phyloP scores from a whole-genome alignment of 2,113 vertebrate genomes.

The Cisticola juncidis region DNA sequence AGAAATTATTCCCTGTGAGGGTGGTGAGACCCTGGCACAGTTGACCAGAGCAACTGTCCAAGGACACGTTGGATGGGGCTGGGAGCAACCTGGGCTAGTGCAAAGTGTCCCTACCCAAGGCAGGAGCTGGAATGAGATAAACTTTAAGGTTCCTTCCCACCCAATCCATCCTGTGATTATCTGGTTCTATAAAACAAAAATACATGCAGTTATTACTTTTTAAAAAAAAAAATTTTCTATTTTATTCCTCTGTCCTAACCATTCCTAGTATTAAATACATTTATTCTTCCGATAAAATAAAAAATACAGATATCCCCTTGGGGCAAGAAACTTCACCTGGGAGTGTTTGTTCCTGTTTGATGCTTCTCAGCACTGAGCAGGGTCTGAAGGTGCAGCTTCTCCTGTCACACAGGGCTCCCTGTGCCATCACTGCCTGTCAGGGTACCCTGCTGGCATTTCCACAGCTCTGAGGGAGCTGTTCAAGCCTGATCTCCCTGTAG shows the following conservation, averaged over 20 bases:
- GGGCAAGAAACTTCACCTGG: not conserved
- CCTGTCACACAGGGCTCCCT: accelerated
- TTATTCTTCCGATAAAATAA: not conserved
- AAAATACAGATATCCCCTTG: not conserved
- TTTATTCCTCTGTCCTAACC: not conserved
- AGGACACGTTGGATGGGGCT: accelerated
- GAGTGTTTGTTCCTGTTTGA: not conserved
- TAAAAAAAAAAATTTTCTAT: not conserved
- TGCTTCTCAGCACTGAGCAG: not conserved
- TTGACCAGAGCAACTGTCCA: not conserved
- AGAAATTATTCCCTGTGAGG: accelerated
- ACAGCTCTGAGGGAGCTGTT: not conserved
- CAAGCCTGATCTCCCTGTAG: not conserved
- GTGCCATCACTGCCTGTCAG: not conserved
- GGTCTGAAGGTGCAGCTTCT: not conserved
- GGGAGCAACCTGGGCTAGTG: accelerated
- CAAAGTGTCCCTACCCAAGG: not conserved
- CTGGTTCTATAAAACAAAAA: not conserved
- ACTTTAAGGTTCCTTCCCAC: not conserved
- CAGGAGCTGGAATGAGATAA: accelerated
- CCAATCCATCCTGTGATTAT: not conserved
- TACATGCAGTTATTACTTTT: accelerated
- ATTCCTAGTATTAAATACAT: not conserved
- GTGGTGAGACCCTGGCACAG: accelerated
- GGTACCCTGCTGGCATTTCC: not conserved